A percentile compares a stretch with the other conserved stretches of the same genome.
Conservation (phyloP, 2,113 vertebrate species). For the Lepus americanus region DNA sequence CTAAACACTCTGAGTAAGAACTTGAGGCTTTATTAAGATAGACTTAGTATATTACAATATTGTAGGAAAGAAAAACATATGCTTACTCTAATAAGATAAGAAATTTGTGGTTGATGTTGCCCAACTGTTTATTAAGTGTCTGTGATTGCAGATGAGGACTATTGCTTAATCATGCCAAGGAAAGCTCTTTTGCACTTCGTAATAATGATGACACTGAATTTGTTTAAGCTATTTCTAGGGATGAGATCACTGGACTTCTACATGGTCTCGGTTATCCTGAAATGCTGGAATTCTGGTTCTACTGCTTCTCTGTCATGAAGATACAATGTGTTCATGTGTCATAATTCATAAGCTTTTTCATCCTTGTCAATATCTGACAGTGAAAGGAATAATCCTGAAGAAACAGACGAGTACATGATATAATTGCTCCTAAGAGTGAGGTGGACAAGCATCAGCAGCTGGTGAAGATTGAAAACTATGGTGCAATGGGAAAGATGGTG, state of each 20-base stretch:
- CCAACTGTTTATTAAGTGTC: conserved; percentile 58
- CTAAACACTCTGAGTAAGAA: conserved; percentile 61
- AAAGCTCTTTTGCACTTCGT: not conserved
- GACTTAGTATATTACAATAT: conserved; percentile 50
- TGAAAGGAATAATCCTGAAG: conserved; percentile 14
- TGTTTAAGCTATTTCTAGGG: conserved; percentile 31
- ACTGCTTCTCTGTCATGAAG: not conserved
- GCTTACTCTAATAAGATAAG: conserved; percentile 45
- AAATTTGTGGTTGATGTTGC: conserved; percentile 46
- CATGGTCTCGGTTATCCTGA: not conserved
- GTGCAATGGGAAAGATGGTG: not conserved
- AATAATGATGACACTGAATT: conserved; percentile 39
- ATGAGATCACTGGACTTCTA: conserved; percentile 54
- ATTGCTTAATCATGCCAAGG: conserved; percentile 14
- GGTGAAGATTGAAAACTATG: not conserved
- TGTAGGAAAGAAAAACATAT: conserved; percentile 64
- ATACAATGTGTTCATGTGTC: not conserved
- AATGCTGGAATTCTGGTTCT: not conserved
- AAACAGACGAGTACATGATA: not conserved
- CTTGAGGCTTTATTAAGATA: conserved; percentile 13
- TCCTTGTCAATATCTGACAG: not conserved
- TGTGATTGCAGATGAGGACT: not conserved
- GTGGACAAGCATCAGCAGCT: not conserved
- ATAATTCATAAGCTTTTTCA: not conserved
- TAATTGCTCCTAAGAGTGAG: not conserved